Percentiles rank a stretch among this genome's conserved stretches.
phyloP scores from a whole-genome alignment of 1,140 invertebrate genomes.

The Neodiprion lecontei region DNA sequence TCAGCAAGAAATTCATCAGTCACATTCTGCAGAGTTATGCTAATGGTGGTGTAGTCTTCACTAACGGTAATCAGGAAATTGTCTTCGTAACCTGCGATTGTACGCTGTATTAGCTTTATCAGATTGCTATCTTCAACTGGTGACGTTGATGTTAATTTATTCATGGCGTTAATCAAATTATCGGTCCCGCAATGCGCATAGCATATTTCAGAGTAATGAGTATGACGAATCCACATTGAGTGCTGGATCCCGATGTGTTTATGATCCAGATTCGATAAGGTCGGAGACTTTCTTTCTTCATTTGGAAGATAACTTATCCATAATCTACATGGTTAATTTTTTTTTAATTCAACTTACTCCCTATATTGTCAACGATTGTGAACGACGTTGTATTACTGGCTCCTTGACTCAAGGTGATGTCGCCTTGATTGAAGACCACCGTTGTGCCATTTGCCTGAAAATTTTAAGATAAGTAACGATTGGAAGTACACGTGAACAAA shows the following conservation, averaged over 20 bases:
- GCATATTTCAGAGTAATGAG: too few relatives aligned
- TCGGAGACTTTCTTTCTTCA: too few relatives aligned
- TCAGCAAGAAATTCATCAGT: slow-evolving; percentile 20
- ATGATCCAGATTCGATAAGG: too few relatives aligned
- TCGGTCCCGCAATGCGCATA: background rate
- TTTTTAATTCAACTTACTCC: slow-evolving; percentile 10
- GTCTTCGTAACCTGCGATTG: slow-evolving; percentile 16
- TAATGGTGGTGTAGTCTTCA: background rate
- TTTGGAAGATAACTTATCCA: background rate
- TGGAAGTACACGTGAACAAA: background rate
- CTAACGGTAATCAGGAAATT: slow-evolving; percentile 18
- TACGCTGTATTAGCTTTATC: slow-evolving; percentile 3
- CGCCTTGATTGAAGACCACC: slow-evolving; percentile 16
- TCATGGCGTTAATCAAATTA: background rate
- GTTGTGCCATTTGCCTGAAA: slow-evolving; percentile 10
- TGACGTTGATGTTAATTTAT: background rate
- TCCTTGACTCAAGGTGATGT: slow-evolving; percentile 19
- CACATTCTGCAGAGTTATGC: slow-evolving; percentile 8
- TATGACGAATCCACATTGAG: too few relatives aligned
- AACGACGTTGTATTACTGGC: slow-evolving; percentile 5
- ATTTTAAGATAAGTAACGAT: background rate
- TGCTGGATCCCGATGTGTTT: too few relatives aligned
- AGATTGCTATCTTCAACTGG: background rate
- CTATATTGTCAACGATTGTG: slow-evolving; percentile 2
- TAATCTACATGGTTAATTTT: background rate